phyloP scores from a whole-genome alignment of 2,888 invertebrate genomes.

The Loripinus fragilis region DNA sequence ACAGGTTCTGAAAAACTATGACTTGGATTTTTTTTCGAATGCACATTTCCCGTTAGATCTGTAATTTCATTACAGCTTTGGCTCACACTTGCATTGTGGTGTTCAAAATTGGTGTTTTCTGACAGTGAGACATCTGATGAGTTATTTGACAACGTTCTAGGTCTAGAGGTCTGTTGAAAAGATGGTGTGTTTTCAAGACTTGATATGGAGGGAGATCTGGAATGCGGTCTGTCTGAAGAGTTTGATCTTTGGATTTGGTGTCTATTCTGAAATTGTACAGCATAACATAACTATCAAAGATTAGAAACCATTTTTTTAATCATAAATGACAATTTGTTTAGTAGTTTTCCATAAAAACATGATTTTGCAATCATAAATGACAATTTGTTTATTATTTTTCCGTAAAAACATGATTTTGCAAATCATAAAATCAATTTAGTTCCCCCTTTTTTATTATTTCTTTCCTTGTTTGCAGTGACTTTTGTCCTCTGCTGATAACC shows the following conservation, averaged over 20 bases:
- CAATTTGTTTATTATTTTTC: too few species aligned
- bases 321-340: too few species aligned
- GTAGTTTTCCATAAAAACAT: too few species aligned
- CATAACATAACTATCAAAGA: too few species aligned
- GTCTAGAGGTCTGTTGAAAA: slow-evolving; percentile 36
- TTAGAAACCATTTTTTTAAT: too few species aligned
- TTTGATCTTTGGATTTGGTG: background rate
- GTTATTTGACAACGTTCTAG: slow-evolving; percentile 54
- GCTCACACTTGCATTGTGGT: slow-evolving; percentile 14
- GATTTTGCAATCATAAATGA: too few species aligned
- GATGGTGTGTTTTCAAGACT: slow-evolving; percentile 40
- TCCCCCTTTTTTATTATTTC: too few species aligned
- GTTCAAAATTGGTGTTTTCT: slow-evolving; percentile 47
- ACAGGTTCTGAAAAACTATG: slow-evolving; percentile 25
- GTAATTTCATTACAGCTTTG: background rate
- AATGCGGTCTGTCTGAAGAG: slow-evolving; percentile 25
- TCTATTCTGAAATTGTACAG: slow-evolving; percentile 13
- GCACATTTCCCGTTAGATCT: slow-evolving; percentile 32
- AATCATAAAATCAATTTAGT: too few species aligned
- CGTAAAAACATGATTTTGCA: too few species aligned
- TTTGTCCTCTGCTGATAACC: too few species aligned
- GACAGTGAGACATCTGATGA: slow-evolving; percentile 53
- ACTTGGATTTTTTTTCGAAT: slow-evolving; percentile 36
- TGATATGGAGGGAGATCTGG: slow-evolving; percentile 46
- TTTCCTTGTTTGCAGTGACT: too few species aligned